Conservation (phyloP, 2,797 vertebrate genomes). For the Sphenodon punctatus region DNA sequence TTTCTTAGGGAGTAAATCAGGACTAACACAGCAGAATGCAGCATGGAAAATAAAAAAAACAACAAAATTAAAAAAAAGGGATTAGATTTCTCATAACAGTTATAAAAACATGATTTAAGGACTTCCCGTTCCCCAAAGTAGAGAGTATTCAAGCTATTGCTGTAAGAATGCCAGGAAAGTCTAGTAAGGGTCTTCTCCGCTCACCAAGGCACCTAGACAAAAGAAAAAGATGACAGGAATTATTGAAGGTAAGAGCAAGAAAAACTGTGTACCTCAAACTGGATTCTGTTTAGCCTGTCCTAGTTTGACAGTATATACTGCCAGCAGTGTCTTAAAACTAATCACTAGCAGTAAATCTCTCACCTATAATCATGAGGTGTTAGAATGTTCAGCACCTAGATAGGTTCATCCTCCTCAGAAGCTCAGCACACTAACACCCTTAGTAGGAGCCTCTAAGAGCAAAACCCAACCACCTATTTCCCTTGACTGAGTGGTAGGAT, state of each 20-base stretch:
- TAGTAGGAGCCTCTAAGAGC: no score
- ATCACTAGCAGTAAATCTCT: no score
- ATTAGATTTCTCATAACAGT: slow-evolving; percentile 42
- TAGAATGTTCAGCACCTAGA: no score
- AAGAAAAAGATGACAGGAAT: slow-evolving; percentile 6
- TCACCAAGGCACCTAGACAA: slow-evolving; percentile 48
- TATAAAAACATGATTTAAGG: slow-evolving; percentile 68
- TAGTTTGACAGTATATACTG: no score
- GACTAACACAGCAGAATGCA: neutral
- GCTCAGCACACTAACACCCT: no score
- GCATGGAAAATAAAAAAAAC: neutral
- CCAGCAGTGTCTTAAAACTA: no score
- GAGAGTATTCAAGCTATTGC: slow-evolving; percentile 55
- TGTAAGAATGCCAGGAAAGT: slow-evolving; percentile 50
- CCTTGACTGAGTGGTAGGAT: no score
- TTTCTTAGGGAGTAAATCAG: neutral
- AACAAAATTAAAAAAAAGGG: neutral
- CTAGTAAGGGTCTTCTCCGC: slow-evolving; percentile 23
- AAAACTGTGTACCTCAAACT: neutral
- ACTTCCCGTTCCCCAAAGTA: slow-evolving; percentile 67
- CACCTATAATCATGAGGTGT: no score
- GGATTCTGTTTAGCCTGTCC: accelerated
- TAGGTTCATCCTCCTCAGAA: neutral
- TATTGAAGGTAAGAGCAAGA: neutral
- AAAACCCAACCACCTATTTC: no score